Base-by-base conservation (phyloP, 2,888 invertebrate genomes). In the Gymnocheta viridis region DNA sequence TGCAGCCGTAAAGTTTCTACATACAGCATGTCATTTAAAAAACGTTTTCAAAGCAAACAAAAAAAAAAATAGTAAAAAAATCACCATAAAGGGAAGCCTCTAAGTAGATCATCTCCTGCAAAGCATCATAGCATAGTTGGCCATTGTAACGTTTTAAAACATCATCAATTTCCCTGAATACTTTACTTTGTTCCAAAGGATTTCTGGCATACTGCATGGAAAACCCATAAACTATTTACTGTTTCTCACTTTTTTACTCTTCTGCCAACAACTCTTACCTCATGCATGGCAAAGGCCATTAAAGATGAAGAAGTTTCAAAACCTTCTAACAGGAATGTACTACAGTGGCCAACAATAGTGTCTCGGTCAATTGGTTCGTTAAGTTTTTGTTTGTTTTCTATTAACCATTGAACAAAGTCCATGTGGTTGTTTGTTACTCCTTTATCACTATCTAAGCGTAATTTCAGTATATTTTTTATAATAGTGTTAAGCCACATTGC, bases 251-350 rank as follows among this genome's bases (percentile, higher is more conserved):
- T 7, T 29, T 17, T 66, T 19, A 14, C 14, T 22, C 7, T 2
- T n/a, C 19, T n/a, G 7, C 27, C 2, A 38, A 4, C 5, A 19
- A 24, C 3, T 19, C 69, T 44, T 85, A 88, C 88, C 86, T 90
- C 89, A 64, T 88, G 88, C 12, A 89, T 78, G 1, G 88, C 87
- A 74, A 88, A 89, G 0, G 90, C 88, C 86, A 90, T 86, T 6
- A 89, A 58, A 14, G 87, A 86, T 10, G 90, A 89, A 12, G 90
- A 89, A 12, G 90, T 90, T 69, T 90, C 90, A 47, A 89, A 90
- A 4, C 90, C 90, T 80, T 90, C 90, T 12, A 90, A 56, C 7
- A 90, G 58, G 67, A 90, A 85, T 0, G 90, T 90, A 44, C 87
- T 82, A 35, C 89, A 89, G 69, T 89, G 90, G 0, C 90, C 90